A percentile compares a stretch with the other conserved stretches of the same genome.
Evolutionary conservation across 2,797 vertebrate genomes (phyloP).

Genomic region (Meda fulgida): DNA sequence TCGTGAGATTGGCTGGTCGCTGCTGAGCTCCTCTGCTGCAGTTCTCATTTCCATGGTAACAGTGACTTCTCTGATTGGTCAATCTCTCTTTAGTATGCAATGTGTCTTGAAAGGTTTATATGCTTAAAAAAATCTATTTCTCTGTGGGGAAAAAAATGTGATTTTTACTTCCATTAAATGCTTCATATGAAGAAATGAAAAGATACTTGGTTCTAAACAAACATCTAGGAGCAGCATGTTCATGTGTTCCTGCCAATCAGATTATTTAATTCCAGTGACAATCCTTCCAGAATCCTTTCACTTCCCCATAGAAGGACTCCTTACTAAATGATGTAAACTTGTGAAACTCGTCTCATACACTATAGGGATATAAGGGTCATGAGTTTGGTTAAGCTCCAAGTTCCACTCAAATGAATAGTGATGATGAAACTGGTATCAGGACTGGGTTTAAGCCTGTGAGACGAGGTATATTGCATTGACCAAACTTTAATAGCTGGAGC

Average conservation of each 20-base stretch:
- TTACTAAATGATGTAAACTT: neutral
- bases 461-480: neutral
- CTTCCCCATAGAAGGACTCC: neutral
- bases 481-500: slow-evolving; percentile 10
- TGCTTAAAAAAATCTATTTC: neutral
- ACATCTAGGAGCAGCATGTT: neutral
- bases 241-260: neutral
- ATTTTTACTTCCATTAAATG: neutral
- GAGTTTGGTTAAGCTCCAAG: neutral
- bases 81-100: neutral
- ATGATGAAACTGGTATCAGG: neutral
- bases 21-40: slow-evolving; percentile 4
- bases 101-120: neutral
- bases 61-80: slow-evolving; percentile 25
- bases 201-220: neutral
- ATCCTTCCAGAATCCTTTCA: neutral
- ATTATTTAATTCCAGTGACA: neutral
- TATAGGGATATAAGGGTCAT: neutral
- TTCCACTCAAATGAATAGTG: neutral
- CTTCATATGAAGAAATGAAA: neutral
- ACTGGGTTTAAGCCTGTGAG: slow-evolving; percentile 23
- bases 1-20: neutral
- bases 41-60: slow-evolving; percentile 28
- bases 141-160: neutral
- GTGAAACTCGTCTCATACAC: neutral